Percentiles rank a stretch among this genome's conserved stretches.
Evolutionary conservation across 2,888 invertebrate genomes (phyloP).

Genomic region (Xestia sexstrigata): DNA sequence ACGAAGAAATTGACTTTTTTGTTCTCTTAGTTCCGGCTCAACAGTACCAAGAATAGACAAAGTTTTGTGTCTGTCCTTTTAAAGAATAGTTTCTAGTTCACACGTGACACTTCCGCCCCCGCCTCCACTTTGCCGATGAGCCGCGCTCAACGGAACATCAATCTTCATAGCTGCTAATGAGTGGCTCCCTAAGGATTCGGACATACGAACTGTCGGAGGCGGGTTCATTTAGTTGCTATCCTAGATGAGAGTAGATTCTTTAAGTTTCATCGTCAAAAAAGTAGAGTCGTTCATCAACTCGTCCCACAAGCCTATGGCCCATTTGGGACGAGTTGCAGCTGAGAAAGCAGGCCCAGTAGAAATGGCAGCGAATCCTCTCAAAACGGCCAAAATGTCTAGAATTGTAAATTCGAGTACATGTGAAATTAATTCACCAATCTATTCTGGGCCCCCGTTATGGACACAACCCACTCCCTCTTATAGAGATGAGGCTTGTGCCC

Average conservation of each 20-base stretch:
- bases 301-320: too few species aligned
- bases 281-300: too few species aligned
- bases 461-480: too few species aligned
- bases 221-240: constrained; percentile 1
- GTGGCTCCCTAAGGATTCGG: constrained; percentile 46
- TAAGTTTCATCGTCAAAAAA: not conserved
- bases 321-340: too few species aligned
- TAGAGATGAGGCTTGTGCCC: too few species aligned
- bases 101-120: constrained; percentile 39
- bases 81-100: constrained; percentile 14
- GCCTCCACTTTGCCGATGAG: constrained; percentile 42
- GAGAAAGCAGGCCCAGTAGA: too few species aligned
- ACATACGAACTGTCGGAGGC: constrained; percentile 28
- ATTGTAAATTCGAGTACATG: too few species aligned
- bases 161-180: constrained; percentile 59
- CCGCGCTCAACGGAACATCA: constrained; percentile 49
- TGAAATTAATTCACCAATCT: too few species aligned
- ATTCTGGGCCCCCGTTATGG: too few species aligned
- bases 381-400: too few species aligned
- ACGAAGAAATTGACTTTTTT: not conserved
- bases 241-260: not conserved
- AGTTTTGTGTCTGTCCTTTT: constrained; percentile 6
- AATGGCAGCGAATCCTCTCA: too few species aligned
- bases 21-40: not conserved
- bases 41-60: not conserved